Evolutionary conservation across 2,113 vertebrate genomes (phyloP).

Genomic region (Litocranius walleri): DNA sequence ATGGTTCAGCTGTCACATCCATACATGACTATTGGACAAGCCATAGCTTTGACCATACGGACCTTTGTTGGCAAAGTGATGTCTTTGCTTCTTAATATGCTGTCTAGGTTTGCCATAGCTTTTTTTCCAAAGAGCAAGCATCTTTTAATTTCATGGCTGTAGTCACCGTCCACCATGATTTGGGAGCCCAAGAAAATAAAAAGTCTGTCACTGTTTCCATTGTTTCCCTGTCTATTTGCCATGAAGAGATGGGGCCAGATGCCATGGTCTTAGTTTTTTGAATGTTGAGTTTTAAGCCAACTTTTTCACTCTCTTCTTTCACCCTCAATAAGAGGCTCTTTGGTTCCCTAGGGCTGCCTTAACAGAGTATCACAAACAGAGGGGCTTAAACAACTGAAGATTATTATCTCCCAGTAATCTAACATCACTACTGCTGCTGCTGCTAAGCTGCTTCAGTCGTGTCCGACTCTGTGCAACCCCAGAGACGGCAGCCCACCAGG

Average conservation of each 20-base stretch:
- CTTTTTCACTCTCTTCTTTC: not conserved
- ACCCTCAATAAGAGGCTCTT: not conserved
- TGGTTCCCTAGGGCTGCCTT: not conserved
- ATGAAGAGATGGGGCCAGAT: not conserved
- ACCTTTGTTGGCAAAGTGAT: not conserved
- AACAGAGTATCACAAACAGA: not conserved
- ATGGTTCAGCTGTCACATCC: not conserved
- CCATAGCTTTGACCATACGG: not conserved
- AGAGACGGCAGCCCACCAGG: too few relatives aligned
- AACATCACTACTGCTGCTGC: not conserved
- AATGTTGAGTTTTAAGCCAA: not conserved
- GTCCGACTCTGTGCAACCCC: too few relatives aligned
- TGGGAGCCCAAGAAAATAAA: not conserved
- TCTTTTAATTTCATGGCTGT: not conserved
- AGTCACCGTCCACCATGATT: accelerated
- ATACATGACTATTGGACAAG: not conserved
- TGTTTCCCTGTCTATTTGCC: not conserved
- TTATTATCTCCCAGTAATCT: not conserved
- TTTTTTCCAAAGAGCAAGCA: not conserved
- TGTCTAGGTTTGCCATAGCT: not conserved
- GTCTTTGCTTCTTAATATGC: not conserved
- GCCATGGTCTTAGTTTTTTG: not conserved
- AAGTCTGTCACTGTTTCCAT: not conserved
- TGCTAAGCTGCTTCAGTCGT: too few relatives aligned
- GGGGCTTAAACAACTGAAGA: too few relatives aligned